phyloP scores from a whole-genome alignment of 2,888 invertebrate species.

The Pyrochroa serraticornis region DNA sequence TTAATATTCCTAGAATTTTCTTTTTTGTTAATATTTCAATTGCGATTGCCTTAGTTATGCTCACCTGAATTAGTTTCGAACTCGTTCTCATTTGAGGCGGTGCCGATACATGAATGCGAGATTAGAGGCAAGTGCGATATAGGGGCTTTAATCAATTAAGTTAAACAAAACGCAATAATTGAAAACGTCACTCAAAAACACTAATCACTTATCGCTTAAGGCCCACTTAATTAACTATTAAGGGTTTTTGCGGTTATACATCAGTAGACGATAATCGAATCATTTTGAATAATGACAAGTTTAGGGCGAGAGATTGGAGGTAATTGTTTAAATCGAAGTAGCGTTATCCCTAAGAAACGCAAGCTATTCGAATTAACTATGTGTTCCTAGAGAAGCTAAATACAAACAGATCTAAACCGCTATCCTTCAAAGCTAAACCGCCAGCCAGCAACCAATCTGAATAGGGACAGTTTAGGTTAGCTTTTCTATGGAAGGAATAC shows the following conservation, averaged over 20 bases:
- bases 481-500: slow-evolving; percentile 16
- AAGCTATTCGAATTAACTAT: slow-evolving; percentile 22
- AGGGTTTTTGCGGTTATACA: slow-evolving; percentile 6
- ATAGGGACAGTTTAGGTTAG: slow-evolving; percentile 23
- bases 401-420: slow-evolving; percentile 25
- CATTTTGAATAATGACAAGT: neutral
- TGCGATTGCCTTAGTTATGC: no score
- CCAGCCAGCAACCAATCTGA: slow-evolving; percentile 23
- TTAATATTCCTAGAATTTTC: no score
- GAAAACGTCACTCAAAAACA: slow-evolving; percentile 25
- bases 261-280: neutral
- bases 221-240: slow-evolving; percentile 13
- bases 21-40: no score
- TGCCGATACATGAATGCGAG: no score
- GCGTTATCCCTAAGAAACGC: slow-evolving; percentile 3
- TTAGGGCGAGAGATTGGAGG: neutral
- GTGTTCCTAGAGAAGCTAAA: slow-evolving; percentile 18
- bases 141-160: slow-evolving; percentile 17
- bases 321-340: slow-evolving; percentile 13
- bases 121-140: neutral
- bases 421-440: slow-evolving; percentile 23
- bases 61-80: no score
- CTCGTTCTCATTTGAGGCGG: no score
- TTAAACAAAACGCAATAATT: slow-evolving; percentile 24
- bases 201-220: slow-evolving; percentile 14